Evolutionary conservation across 2,113 vertebrate genomes (phyloP).

Genomic region (Phylloscopus whistleri): DNA sequence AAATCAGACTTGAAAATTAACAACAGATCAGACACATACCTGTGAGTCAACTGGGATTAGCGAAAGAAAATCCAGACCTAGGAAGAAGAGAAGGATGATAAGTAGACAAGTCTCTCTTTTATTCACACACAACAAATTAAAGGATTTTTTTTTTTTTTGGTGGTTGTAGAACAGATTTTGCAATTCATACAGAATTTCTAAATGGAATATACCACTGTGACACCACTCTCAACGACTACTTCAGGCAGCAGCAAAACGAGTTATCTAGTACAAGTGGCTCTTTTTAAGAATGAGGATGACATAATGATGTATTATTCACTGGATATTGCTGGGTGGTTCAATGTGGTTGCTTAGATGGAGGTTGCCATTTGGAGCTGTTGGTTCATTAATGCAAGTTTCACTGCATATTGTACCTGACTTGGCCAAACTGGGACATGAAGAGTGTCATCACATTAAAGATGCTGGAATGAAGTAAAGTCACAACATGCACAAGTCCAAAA

Average conservation of each 20-base stretch:
- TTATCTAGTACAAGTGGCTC: conserved; percentile 30
- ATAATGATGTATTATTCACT: conserved; percentile 42
- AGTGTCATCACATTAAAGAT: conserved; percentile 56
- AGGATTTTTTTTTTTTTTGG: conserved; percentile 6
- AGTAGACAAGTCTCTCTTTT: background rate
- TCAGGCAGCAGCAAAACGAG: conserved; percentile 47
- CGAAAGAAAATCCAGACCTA: conserved; percentile 95
- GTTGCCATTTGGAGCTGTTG: conserved; percentile 52
- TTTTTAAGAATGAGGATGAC: conserved; percentile 48
- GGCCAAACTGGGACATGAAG: conserved; percentile 61
- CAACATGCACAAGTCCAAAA: conserved; percentile 68
- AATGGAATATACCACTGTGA: conserved; percentile 42
- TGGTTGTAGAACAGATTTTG: background rate
- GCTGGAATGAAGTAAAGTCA: conserved; percentile 65
- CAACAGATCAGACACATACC: conserved; percentile 76
- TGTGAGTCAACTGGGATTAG: conserved; percentile 93
- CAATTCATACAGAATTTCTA: conserved; percentile 7
- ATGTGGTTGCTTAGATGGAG: conserved; percentile 43
- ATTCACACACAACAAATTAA: conserved; percentile 35
- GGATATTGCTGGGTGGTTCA: conserved; percentile 45
- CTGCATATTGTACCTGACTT: conserved; percentile 58
- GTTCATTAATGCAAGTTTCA: conserved; percentile 48
- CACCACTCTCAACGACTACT: conserved; percentile 44
- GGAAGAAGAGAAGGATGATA: conserved; percentile 38
- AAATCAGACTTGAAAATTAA: background rate